Evolutionary conservation across 2,113 vertebrate genomes (phyloP), one percentile per base, ranked within the genome.

Genomic region (Rhinopithecus roxellana): DNA sequence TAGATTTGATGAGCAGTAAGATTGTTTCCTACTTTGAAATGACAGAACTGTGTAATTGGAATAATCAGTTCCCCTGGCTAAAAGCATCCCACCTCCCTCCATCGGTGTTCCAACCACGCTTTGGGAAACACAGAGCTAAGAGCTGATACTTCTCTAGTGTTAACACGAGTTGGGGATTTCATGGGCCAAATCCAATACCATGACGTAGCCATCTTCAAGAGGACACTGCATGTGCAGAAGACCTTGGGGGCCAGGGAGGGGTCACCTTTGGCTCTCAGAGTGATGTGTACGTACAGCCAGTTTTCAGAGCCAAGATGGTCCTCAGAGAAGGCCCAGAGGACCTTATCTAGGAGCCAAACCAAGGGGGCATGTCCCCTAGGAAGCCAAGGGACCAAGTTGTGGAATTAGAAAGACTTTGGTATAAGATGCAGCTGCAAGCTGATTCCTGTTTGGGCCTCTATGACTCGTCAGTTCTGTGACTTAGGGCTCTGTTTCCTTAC

Each of bases 391-490:
- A 12, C 6, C 61, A 52, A 5, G 17, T 8, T 25, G 8, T 79
- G 35, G 38, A n/a, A 25, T 32, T 8, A 40, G 59, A 35, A 38
- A 86, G 25, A 45, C 17, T 30, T 8, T 12, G 30, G 35, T 6
- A 50, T 48, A 57, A 64, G 27, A 25, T 0, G 0, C 3, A 45
- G 35, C 8, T 64, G 27, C 0, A 70, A 17, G 8, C 64, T 2
- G 2, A 0, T 67, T 88, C 57, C 52, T 23, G 3, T 2, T 3
- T 25, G 27, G n/a, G 75, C 13, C 3, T 45, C 52, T 13, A 23
- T 6, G 13, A 7, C 14, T 45, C 27, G 8, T 11, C 9, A 61
- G 30, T 30, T 43, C 59, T 45, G 1, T 70, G 30, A 48, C 40
- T 82, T 35, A 32, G 27, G 5, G 11, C 8, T 90, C 70, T 23